Evolutionary conservation across 2,797 vertebrate species (phyloP).

Genomic region (Ispidina lecontei): DNA sequence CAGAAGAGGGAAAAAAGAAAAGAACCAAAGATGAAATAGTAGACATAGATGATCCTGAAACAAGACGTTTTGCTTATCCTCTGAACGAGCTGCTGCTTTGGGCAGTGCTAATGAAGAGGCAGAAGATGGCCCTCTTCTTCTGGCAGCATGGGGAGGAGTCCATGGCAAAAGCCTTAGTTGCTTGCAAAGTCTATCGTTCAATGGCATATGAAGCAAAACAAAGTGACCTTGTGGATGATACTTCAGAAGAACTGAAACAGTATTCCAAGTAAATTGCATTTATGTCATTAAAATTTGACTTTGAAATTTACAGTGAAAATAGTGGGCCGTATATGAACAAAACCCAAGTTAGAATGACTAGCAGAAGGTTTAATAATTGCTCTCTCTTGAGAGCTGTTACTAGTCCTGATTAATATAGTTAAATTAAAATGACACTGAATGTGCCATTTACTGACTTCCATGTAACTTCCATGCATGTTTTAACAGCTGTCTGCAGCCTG

Average conservation of each 20-base stretch:
- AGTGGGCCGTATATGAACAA: background rate
- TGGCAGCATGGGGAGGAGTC: constrained; percentile 99
- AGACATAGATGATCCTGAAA: constrained; percentile 98
- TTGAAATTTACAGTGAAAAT: background rate
- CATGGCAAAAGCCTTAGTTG: constrained; percentile 98
- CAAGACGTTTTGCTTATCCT: constrained; percentile 92
- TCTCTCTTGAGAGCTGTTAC: background rate
- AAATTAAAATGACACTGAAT: background rate
- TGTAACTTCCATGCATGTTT: background rate
- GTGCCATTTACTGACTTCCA: background rate
- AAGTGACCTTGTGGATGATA: constrained; percentile 96
- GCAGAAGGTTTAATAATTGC: background rate
- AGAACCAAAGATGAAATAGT: constrained; percentile 96
- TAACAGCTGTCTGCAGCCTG: background rate
- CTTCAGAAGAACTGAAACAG: constrained; percentile 95
- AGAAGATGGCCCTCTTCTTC: constrained; percentile 98
- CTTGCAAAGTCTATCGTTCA: constrained; percentile 94
- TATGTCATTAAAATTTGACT: background rate
- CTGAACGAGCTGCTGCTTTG: constrained; percentile 97
- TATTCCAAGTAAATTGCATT: constrained; percentile 88
- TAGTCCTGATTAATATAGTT: background rate
- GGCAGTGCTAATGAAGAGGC: constrained; percentile 98
- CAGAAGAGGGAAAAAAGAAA: constrained; percentile 93
- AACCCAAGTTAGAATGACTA: background rate
- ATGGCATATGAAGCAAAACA: constrained; percentile 99